phyloP scores from a whole-genome alignment of 64 coral and sea anemone genomes.

The Pocillopora verrucosa region DNA sequence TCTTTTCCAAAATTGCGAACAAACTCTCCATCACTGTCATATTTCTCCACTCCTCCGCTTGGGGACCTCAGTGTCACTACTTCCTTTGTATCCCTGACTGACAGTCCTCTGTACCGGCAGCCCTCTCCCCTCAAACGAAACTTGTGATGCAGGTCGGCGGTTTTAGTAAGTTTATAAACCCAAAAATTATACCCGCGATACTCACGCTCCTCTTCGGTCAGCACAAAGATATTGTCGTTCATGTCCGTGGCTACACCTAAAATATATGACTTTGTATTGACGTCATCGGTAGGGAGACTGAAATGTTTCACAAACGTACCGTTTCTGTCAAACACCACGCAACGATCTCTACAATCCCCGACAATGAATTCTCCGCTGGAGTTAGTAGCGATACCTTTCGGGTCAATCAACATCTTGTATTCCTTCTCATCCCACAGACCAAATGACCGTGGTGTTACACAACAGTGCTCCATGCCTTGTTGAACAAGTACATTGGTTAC shows the following conservation, averaged over 20 bases:
- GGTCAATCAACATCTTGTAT: background rate
- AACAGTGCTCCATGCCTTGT: slow-evolving; percentile 32
- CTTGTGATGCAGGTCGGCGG: background rate
- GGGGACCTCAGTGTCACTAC: slow-evolving; percentile 7
- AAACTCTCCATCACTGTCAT: slow-evolving; percentile 10
- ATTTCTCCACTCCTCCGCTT: background rate
- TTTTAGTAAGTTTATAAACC: background rate
- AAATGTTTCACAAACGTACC: slow-evolving; percentile 25
- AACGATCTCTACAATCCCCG: background rate
- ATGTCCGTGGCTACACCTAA: slow-evolving; percentile 11
- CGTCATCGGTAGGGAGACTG: background rate
- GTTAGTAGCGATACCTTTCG: slow-evolving; percentile 17
- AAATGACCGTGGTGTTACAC: background rate
- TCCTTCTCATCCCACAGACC: slow-evolving; percentile 22
- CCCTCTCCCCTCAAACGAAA: background rate
- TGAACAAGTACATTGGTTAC: background rate
- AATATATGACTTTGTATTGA: background rate
- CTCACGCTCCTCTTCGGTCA: no score
- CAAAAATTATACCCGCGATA: no score
- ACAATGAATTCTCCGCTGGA: slow-evolving; percentile 22
- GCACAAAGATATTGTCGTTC: slow-evolving; percentile 19
- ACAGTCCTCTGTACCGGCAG: background rate
- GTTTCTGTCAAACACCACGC: slow-evolving; percentile 3
- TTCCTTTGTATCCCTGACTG: slow-evolving; percentile 4
- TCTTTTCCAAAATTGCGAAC: background rate